Conservation (phyloP, 2,888 invertebrate species). For the Sesia bembeciformis region DNA sequence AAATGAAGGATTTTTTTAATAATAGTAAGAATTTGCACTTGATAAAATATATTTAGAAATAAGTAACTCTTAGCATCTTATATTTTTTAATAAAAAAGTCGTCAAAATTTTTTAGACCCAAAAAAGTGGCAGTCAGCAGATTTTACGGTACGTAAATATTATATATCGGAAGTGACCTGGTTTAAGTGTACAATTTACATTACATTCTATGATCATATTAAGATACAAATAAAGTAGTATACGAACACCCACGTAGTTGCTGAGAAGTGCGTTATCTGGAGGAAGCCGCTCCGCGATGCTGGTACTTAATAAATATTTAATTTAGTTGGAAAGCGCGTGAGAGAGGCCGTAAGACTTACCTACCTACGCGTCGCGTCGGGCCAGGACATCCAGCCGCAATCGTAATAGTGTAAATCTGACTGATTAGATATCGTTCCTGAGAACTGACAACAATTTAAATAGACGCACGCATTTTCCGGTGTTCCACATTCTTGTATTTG, state of each 20-base stretch:
- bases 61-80: too few relatives aligned
- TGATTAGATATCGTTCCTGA: constrained; percentile 68
- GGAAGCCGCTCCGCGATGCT: constrained; percentile 39
- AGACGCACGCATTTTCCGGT: constrained; percentile 35
- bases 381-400: constrained; percentile 41
- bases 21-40: too few relatives aligned
- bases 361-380: constrained; percentile 14
- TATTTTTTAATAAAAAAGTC: too few relatives aligned
- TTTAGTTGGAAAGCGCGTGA: constrained; percentile 46
- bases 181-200: background rate
- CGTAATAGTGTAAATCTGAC: constrained; percentile 54
- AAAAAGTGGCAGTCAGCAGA: too few relatives aligned
- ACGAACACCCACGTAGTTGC: constrained; percentile 15
- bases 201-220: too few relatives aligned
- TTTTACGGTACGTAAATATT: too few relatives aligned
- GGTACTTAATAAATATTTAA: constrained; percentile 63
- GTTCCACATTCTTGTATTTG: constrained; percentile 20
- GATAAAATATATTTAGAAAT: too few relatives aligned
- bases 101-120: too few relatives aligned
- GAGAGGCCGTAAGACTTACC: constrained; percentile 12
- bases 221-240: background rate
- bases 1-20: too few relatives aligned
- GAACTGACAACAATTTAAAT: constrained; percentile 57
- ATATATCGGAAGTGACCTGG: too few relatives aligned
- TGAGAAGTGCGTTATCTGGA: constrained; percentile 55